Percentiles rank a stretch among this genome's conserved stretches.
Conservation (phyloP, 2,888 invertebrate species). For the Amphipoea lucens region DNA sequence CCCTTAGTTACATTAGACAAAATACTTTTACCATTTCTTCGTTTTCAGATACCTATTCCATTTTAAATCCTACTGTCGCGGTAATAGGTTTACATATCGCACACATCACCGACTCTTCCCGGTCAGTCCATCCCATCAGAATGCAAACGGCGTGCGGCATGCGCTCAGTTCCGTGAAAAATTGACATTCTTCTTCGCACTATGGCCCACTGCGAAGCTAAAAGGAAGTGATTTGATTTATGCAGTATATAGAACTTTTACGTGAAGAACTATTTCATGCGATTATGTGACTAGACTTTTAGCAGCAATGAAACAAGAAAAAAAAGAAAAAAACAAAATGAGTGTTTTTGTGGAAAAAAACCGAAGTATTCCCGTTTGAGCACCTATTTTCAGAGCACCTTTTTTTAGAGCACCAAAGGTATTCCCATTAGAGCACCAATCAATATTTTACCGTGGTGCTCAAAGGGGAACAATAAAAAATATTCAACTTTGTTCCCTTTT, state of each 20-base stretch:
- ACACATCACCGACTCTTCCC: slow-evolving; percentile 26
- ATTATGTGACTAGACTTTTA: slow-evolving; percentile 11
- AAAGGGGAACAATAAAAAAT: no score
- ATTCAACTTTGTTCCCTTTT: no score
- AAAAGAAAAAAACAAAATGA: no score
- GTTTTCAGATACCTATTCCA: neutral
- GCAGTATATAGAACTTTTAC: slow-evolving; percentile 10
- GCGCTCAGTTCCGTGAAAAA: slow-evolving; percentile 44
- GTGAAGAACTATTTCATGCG: slow-evolving; percentile 6
- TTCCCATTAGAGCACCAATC: no score
- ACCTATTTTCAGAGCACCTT: no score
- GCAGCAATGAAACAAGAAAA: neutral
- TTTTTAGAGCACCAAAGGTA: no score
- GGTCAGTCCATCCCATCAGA: slow-evolving; percentile 56
- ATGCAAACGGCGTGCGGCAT: slow-evolving; percentile 46
- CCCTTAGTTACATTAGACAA: neutral
- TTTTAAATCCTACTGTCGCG: slow-evolving; percentile 14
- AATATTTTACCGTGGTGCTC: no score
- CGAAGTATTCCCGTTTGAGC: no score
- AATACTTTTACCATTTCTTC: neutral
- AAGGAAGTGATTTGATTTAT: slow-evolving; percentile 40
- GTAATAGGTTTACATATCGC: slow-evolving; percentile 44
- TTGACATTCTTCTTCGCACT: slow-evolving; percentile 54
- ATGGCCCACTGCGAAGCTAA: slow-evolving; percentile 22
- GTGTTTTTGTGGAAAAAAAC: neutral